Percentiles rank a stretch among this genome's conserved stretches.
Evolutionary conservation across 2,797 vertebrate genomes (phyloP).

Genomic region (Garrulus glandarius): DNA sequence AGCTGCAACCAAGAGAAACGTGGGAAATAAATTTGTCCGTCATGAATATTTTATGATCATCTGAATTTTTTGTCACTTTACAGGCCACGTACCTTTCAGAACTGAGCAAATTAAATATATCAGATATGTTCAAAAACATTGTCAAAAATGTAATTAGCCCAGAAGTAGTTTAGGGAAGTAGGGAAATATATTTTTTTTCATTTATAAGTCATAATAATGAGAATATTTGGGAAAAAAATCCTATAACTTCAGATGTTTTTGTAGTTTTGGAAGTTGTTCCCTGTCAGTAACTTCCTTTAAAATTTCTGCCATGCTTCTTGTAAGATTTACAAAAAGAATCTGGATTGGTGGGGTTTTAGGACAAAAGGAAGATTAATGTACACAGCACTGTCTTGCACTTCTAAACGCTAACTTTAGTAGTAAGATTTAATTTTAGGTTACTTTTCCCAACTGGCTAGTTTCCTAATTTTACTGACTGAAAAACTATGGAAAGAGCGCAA

Average conservation of each 20-base stretch:
- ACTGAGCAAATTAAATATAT: background rate
- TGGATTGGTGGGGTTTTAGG: background rate
- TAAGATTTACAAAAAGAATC: background rate
- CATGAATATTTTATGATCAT: background rate
- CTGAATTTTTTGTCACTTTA: background rate
- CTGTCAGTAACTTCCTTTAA: background rate
- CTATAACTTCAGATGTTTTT: background rate
- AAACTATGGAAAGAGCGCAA: background rate
- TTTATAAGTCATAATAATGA: background rate
- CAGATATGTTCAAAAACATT: background rate
- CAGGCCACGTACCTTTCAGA: background rate
- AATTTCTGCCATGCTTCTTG: background rate
- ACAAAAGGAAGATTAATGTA: background rate
- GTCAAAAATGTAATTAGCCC: background rate
- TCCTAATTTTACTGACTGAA: background rate
- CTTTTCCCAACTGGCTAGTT: background rate
- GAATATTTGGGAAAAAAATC: background rate
- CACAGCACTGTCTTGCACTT: background rate
- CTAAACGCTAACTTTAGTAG: background rate
- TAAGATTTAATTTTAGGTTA: background rate
- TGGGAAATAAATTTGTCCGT: background rate
- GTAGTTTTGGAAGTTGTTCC: background rate
- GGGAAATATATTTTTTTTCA: background rate
- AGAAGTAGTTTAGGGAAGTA: background rate
- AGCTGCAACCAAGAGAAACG: background rate